Evolutionary conservation across 2,113 vertebrate genomes (phyloP).

Genomic region (Talpa occidentalis): DNA sequence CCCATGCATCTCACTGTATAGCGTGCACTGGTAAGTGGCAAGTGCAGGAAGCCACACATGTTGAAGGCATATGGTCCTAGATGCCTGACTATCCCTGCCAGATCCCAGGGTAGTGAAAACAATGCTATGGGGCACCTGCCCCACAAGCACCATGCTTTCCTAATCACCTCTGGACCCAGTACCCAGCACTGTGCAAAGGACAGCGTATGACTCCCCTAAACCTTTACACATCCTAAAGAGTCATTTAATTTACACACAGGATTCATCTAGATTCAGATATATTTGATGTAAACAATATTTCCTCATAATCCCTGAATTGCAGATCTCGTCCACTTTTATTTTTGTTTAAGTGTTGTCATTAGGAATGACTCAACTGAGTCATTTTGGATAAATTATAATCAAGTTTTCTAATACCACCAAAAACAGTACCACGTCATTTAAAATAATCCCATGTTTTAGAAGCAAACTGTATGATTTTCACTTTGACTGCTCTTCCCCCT

Average conservation of each 20-base stretch:
- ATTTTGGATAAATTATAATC: neutral
- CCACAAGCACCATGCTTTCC: neutral
- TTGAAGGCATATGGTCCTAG: neutral
- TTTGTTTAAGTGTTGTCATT: neutral
- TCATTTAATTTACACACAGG: neutral
- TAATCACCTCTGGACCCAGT: neutral
- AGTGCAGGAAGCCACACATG: neutral
- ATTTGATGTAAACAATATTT: neutral
- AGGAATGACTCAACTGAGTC: neutral
- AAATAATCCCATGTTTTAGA: neutral
- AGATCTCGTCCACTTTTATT: neutral
- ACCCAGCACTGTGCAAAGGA: too few species aligned
- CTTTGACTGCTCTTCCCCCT: neutral
- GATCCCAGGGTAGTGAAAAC: neutral
- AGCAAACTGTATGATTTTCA: neutral
- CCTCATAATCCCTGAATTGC: conserved; percentile 6
- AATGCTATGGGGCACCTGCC: too few species aligned
- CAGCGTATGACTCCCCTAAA: neutral
- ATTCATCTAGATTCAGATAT: neutral
- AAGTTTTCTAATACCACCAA: neutral
- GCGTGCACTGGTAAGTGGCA: neutral
- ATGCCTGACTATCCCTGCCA: neutral
- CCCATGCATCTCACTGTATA: too few species aligned
- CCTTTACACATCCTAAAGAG: neutral
- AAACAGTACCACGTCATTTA: neutral